Conservation (phyloP, 2,888 invertebrate genomes). For the Pammene aurita region DNA sequence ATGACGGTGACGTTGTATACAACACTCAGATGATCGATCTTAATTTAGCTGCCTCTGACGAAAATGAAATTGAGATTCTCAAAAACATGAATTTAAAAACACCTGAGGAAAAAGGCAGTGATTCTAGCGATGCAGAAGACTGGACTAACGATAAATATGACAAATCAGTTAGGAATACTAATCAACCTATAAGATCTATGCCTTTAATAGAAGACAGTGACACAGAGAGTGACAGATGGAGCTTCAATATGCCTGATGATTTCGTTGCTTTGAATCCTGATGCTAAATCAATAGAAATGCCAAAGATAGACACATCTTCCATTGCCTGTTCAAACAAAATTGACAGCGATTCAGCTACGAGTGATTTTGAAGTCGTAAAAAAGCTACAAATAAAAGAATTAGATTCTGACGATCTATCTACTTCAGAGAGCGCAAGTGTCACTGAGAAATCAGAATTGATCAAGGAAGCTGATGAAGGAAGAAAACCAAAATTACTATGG, state of each 20-base stretch:
- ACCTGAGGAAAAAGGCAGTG: constrained; percentile 33
- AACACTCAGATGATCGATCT: constrained; percentile 78
- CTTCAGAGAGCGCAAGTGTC: constrained; percentile 43
- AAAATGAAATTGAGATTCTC: constrained; percentile 60
- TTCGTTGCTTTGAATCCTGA: constrained; percentile 46
- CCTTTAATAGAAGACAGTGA: constrained; percentile 60
- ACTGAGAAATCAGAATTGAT: constrained; percentile 37
- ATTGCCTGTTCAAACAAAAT: constrained; percentile 14
- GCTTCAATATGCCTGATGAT: constrained; percentile 54
- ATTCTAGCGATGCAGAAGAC: constrained; percentile 45
- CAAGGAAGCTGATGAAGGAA: constrained; percentile 44
- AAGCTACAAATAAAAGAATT: constrained; percentile 45
- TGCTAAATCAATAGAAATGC: constrained; percentile 9
- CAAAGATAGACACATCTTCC: constrained; percentile 2
- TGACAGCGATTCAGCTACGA: constrained; percentile 23
- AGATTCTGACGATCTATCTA: constrained; percentile 57
- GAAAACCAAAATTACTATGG: constrained; percentile 70
- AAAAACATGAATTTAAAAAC: constrained; percentile 49
- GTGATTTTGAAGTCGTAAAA: constrained; percentile 36
- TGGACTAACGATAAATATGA: constrained; percentile 5
- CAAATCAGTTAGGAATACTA: constrained; percentile 39
- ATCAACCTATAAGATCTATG: constrained; percentile 59
- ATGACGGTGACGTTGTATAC: constrained; percentile 67
- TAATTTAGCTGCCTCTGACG: constrained; percentile 69
- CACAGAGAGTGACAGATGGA: constrained; percentile 55